Base-by-base conservation (phyloP, 2,113 vertebrate species). In the Prionailurus viverrinus region DNA sequence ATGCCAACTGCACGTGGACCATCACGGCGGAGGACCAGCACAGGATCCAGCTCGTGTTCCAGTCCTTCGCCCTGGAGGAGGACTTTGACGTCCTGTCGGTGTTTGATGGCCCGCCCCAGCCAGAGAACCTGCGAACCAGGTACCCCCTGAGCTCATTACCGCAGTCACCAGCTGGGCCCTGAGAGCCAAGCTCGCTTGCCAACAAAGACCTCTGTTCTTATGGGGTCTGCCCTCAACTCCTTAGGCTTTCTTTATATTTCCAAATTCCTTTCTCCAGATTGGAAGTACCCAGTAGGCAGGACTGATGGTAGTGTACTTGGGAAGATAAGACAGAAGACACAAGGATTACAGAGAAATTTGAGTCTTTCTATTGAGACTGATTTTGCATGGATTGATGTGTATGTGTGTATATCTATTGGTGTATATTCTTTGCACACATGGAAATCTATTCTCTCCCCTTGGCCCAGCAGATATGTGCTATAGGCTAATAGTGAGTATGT, bases 1-100 rank as follows among this genome's bases (percentile, higher is more conserved):
- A 99, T 33, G 99, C 99, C 99, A 99, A 99, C 99, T 99, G 99
- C 98, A 99, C 99, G 1, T 99, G 99, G 99, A 99, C 99, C 98
- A 99, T 99, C 97, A 99, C 99, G 31, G 99, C 99, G 0, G 99
- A 99, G 81, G 99, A 99, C 97, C 99, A 99, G 98, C 99, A 99
- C 98, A 99, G 99, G 98, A 99, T 99, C 99, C 99, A 99, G 98
- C 99, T 99, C 8, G 99, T 99, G 97, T 99, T 99, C 99, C 99
- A 99, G 98, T 99, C 99, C 97, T 99, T 99, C 58, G 99, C 99
- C 0, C 98, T 99, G 80, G 99, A 99, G 97, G 99, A 99, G 98
- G 99, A 99, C 98, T 99, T 99, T 96, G 99, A 99, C 91, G 99
- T 99, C 19, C 98, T 99, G 85, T 99, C 99, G 4, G 99, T 99